Conservation (phyloP, 2,888 invertebrate species). For the Athrips mouffetella region DNA sequence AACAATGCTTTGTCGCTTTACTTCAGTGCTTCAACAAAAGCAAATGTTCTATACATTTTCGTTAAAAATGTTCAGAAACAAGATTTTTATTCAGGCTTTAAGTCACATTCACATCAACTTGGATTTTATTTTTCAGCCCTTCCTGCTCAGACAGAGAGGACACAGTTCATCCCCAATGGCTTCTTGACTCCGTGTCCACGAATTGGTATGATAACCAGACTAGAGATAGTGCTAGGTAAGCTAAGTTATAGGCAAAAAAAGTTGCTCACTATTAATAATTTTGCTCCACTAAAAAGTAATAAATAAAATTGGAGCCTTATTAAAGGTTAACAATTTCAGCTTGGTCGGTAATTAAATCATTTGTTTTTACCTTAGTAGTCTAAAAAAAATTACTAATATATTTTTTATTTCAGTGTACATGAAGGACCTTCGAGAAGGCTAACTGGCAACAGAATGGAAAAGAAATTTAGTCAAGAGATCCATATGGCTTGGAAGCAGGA, state of each 20-base stretch:
- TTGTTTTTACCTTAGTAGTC: neutral
- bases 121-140: slow-evolving; percentile 42
- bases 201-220: slow-evolving; percentile 79
- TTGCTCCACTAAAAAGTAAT: too few species aligned
- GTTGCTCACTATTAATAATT: too few species aligned
- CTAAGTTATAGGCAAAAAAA: slow-evolving; percentile 6
- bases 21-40: neutral
- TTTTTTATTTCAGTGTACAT: slow-evolving; percentile 36
- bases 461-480: slow-evolving; percentile 32
- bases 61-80: too few species aligned
- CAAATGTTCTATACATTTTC: too few species aligned
- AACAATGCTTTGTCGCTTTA: neutral
- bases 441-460: slow-evolving; percentile 43
- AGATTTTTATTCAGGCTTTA: neutral
- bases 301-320: neutral
- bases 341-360: neutral
- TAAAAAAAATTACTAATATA: neutral
- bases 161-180: slow-evolving; percentile 81
- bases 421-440: slow-evolving; percentile 49
- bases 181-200: slow-evolving; percentile 79
- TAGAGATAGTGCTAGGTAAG: slow-evolving; percentile 50
- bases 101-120: neutral
- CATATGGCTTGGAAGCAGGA: slow-evolving; percentile 55
- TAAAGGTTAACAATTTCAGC: neutral
- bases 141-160: slow-evolving; percentile 79